Conservation (phyloP, 2,888 invertebrate genomes). For the Idaea dimidiata region DNA sequence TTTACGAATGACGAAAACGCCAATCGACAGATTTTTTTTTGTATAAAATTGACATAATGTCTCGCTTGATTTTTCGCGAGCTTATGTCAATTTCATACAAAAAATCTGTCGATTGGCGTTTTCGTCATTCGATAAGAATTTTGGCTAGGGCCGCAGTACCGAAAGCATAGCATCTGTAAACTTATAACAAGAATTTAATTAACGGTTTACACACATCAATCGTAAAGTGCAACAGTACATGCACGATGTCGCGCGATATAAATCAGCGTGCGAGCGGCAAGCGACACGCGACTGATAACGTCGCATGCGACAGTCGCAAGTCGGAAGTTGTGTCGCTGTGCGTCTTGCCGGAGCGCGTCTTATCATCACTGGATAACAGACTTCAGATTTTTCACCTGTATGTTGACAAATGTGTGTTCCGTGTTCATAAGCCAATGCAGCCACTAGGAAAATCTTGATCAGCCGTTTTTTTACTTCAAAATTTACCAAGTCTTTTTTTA, state of each 20-base stretch:
- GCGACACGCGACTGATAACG: constrained; percentile 36
- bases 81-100: too few species aligned
- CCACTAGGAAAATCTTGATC: too few species aligned
- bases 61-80: too few species aligned
- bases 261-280: constrained; percentile 35
- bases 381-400: constrained; percentile 5
- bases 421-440: too few species aligned
- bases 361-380: constrained; percentile 11
- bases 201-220: constrained; percentile 15
- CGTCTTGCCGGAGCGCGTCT: constrained; percentile 20
- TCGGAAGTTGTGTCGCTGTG: constrained; percentile 31
- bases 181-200: not conserved
- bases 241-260: constrained; percentile 29
- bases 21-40: too few species aligned
- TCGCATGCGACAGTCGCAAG: constrained; percentile 31
- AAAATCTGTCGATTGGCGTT: too few species aligned
- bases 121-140: too few species aligned
- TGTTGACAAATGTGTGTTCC: not conserved
- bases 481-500: too few species aligned
- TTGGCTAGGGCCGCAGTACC: too few species aligned
- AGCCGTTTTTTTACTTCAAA: too few species aligned
- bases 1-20: too few species aligned
- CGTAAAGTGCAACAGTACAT: constrained; percentile 18
- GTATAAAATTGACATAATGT: too few species aligned
- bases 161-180: not conserved